These are phyloP conservation scores for Clarias gariepinus DNA, from an alignment of 2,113 vertebrate genomes.

Conservation along the genomic window DNA sequence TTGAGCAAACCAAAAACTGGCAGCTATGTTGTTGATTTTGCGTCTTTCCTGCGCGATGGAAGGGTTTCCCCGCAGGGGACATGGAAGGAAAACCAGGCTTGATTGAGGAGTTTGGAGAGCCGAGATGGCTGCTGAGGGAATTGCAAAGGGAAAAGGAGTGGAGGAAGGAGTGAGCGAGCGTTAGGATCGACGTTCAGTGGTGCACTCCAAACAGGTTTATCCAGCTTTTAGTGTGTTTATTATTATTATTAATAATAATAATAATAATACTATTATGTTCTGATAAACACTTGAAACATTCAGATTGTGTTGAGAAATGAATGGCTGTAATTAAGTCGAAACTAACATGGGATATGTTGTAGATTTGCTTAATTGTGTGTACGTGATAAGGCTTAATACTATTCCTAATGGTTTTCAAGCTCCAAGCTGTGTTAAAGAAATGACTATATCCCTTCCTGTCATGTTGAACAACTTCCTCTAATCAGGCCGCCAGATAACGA, in stretches of 20 bases:
- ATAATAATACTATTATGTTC: too few species aligned
- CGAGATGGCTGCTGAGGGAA: slow-evolving; percentile 11
- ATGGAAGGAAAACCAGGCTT: background rate
- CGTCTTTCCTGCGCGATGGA: slow-evolving; percentile 6
- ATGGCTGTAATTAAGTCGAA: background rate
- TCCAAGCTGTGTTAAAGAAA: slow-evolving; percentile 18
- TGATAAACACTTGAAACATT: background rate
- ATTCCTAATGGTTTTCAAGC: background rate
- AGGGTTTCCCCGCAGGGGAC: background rate
- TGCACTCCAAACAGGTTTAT: slow-evolving; percentile 22
- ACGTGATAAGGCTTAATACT: background rate
- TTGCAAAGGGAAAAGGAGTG: background rate
- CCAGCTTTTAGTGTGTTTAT: background rate
- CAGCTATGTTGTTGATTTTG: slow-evolving; percentile 31
- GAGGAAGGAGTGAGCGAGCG: slow-evolving; percentile 1
- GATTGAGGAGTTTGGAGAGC: slow-evolving; percentile 25
- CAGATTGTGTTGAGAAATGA: background rate
- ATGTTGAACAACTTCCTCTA: slow-evolving; percentile 41
- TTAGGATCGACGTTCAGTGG: background rate
- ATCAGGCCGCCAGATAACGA: slow-evolving; percentile 15
- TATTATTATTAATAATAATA: too few species aligned
- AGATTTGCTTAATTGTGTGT: background rate
- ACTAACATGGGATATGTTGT: background rate
- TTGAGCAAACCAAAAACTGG: too few species aligned
- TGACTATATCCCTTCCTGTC: slow-evolving; percentile 34